A percentile compares a stretch with the other conserved stretches of the same genome.
Conservation (phyloP, 1,140 invertebrate species). For the Coboldia fuscipes region DNA sequence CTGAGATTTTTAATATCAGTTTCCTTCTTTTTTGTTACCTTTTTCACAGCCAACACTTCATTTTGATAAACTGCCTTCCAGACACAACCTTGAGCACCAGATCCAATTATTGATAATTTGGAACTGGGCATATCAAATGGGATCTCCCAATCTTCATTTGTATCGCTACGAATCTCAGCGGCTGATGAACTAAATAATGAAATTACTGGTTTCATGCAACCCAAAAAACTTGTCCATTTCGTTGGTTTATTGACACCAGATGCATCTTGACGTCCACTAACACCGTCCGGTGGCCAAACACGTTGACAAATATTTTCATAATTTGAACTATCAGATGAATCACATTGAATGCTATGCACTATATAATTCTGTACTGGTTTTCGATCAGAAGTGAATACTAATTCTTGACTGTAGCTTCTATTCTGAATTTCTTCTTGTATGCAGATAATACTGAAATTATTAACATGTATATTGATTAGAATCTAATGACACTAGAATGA, state of each 20-base stretch:
- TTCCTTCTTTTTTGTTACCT: constrained; percentile 80
- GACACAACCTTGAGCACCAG: constrained; percentile 90
- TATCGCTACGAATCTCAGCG: constrained; percentile 16
- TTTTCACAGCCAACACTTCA: constrained; percentile 87
- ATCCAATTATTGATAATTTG: constrained; percentile 80
- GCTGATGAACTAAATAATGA: constrained; percentile 60
- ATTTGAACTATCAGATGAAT: constrained; percentile 17
- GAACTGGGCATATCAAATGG: constrained; percentile 83
- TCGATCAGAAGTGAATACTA: constrained; percentile 4
- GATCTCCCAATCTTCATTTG: constrained; percentile 78
- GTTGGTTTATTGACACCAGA: constrained; percentile 25
- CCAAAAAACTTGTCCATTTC: constrained; percentile 61
- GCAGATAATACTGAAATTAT: constrained; percentile 34
- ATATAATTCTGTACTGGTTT: not conserved
- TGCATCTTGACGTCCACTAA: no score
- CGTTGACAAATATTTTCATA: constrained; percentile 19
- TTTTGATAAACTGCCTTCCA: constrained; percentile 72
- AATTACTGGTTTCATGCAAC: constrained; percentile 67
- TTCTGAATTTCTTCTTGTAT: constrained; percentile 38
- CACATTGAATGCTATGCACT: no score
- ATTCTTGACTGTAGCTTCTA: constrained; percentile 22
- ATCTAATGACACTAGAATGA: not conserved
- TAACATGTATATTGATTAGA: constrained; percentile 5
- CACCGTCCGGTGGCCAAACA: constrained; percentile 23
- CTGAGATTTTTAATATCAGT: constrained; percentile 86